Evolutionary conservation across 2,113 vertebrate genomes (phyloP).

Genomic region (Sminthopsis crassicaudata): DNA sequence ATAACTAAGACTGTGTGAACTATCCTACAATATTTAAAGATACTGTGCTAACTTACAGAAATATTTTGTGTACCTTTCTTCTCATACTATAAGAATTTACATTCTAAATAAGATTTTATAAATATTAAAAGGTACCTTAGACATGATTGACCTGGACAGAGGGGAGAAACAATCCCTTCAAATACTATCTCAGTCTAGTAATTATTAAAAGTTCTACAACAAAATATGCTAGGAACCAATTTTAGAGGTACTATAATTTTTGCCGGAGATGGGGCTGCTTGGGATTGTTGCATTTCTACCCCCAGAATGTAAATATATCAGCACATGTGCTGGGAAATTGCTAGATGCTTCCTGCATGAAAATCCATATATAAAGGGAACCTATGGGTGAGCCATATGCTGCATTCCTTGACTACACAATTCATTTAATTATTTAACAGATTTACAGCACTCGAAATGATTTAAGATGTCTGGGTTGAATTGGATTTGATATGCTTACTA

Average conservation of each 20-base stretch:
- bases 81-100: not conserved
- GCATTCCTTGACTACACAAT: not conserved
- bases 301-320: not conserved
- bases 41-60: not conserved
- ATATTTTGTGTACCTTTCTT: not conserved
- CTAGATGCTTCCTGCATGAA: not conserved
- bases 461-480: not conserved
- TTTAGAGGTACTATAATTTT: not conserved
- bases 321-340: not conserved
- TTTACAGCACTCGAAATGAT: not conserved
- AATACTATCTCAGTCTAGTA: not conserved
- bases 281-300: not conserved
- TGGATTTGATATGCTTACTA: conserved; percentile 2
- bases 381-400: not conserved
- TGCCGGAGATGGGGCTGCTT: not conserved
- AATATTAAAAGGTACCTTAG: not conserved
- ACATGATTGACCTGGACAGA: not conserved
- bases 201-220: not conserved
- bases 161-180: not conserved
- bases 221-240: not conserved
- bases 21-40: not conserved
- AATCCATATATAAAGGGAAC: not conserved
- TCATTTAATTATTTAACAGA: conserved; percentile 3
- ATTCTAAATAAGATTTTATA: not conserved
- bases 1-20: not conserved